These are phyloP conservation scores for Papilio xuthus DNA, from an alignment of 1,140 invertebrate genomes.

Conservation along the genomic window DNA sequence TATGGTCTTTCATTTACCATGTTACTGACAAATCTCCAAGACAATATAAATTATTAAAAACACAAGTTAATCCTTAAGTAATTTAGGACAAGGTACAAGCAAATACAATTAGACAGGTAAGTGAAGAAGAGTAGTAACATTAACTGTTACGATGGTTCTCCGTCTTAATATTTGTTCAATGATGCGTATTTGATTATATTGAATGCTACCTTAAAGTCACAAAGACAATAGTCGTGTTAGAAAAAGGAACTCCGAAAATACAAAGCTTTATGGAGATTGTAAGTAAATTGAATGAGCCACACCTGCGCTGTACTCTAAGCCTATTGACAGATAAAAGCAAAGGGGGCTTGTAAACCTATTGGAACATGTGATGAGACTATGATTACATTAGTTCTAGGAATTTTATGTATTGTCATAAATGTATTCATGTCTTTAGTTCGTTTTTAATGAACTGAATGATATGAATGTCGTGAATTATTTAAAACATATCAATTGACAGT, in stretches of 20 bases:
- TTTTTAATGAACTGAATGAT: no score
- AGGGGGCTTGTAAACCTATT: neutral
- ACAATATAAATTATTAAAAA: no score
- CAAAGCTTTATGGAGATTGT: conserved; percentile 17
- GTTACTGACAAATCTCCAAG: no score
- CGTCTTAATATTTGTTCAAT: neutral
- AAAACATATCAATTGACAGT: neutral
- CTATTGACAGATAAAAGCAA: neutral
- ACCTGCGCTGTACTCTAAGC: conserved; percentile 7
- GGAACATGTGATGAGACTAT: neutral
- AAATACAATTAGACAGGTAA: no score
- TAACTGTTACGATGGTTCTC: neutral
- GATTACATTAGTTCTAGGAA: neutral
- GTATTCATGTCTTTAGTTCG: no score
- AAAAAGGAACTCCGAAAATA: neutral
- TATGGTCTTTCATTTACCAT: no score
- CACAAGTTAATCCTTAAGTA: no score
- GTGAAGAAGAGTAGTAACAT: no score
- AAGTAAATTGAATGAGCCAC: conserved; percentile 5
- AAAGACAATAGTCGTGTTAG: conserved; percentile 10
- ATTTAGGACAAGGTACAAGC: no score
- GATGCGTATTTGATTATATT: neutral
- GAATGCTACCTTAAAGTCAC: neutral
- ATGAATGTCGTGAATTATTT: no score
- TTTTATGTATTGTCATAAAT: neutral